phyloP scores from a whole-genome alignment of 2,888 invertebrate genomes.

The Patella caerulea region DNA sequence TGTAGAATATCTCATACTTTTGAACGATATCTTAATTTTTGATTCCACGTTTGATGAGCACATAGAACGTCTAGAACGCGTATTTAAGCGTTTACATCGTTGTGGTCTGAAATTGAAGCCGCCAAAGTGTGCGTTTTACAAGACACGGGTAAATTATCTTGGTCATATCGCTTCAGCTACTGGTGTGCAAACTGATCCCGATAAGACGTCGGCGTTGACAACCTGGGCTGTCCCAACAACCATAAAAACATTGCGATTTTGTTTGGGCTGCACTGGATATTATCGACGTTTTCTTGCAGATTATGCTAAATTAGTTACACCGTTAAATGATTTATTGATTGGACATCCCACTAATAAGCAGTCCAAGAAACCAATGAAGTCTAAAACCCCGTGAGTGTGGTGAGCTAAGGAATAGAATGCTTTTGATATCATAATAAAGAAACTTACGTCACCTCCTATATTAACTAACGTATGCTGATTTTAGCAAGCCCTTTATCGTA shows the following conservation, averaged over 20 bases:
- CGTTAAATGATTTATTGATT: constrained; percentile 30
- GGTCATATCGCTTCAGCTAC: constrained; percentile 29
- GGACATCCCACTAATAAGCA: constrained; percentile 15
- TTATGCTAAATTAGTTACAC: constrained; percentile 32
- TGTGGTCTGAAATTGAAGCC: constrained; percentile 31
- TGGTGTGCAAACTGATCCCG: not conserved
- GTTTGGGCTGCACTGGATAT: constrained; percentile 25
- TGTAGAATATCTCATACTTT: constrained; percentile 31
- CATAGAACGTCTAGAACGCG: constrained; percentile 26
- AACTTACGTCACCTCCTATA: not conserved
- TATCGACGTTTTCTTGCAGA: constrained; percentile 31
- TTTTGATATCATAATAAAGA: too few relatives aligned
- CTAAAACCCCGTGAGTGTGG: too few relatives aligned
- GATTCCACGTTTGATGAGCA: constrained; percentile 30
- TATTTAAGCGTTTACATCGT: constrained; percentile 27
- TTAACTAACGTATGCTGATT: not conserved
- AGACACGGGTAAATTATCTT: constrained; percentile 32
- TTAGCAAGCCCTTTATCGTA: not conserved
- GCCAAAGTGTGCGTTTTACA: constrained; percentile 28
- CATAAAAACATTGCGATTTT: constrained; percentile 17
- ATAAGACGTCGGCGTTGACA: constrained; percentile 16
- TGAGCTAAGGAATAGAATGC: too few relatives aligned
- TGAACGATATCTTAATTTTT: constrained; percentile 44
- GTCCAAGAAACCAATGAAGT: not conserved
- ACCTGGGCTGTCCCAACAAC: constrained; percentile 23